Percentiles rank a stretch among this genome's conserved stretches.
Conservation (phyloP, 1,140 invertebrate species). For the Drosophila sproati region DNA sequence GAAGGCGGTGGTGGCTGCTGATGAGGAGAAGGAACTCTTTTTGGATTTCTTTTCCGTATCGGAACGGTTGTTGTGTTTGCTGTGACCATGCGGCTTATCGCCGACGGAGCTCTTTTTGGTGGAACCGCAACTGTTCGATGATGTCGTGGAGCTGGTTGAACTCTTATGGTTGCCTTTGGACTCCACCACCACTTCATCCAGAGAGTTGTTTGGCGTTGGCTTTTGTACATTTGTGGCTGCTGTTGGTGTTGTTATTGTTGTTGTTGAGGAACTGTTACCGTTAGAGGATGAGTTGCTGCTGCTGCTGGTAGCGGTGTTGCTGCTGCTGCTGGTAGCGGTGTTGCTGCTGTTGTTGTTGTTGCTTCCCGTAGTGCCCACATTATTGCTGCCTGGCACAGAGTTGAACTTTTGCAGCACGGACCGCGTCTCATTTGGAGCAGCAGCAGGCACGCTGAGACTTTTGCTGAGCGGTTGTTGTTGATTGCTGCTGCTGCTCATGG, state of each 20-base stretch:
- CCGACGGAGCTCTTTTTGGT: conserved; percentile 38
- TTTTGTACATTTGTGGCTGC: conserved; percentile 69
- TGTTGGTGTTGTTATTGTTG: conserved; percentile 54
- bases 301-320: conserved; percentile 14
- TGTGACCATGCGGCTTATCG: conserved; percentile 43
- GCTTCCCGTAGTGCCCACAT: conserved; percentile 71
- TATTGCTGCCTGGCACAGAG: conserved; percentile 85
- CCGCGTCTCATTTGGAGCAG: conserved; percentile 26
- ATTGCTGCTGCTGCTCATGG: conserved; percentile 8
- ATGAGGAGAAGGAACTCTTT: conserved; percentile 49
- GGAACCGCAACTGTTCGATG: conserved; percentile 5
- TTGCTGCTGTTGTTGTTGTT: background rate
- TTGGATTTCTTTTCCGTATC: conserved; percentile 68
- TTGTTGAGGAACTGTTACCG: conserved; percentile 81
- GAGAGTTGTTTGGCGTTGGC: conserved; percentile 50
- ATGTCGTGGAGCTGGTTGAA: background rate
- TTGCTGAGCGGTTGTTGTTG: conserved; percentile 57
- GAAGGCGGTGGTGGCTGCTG: background rate
- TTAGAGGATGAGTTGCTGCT: conserved; percentile 49
- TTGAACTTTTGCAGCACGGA: conserved; percentile 81
- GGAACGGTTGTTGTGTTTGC: conserved; percentile 76
- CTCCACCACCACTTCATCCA: conserved; percentile 55
- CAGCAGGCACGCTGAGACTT: conserved; percentile 72
- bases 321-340: conserved; percentile 9
- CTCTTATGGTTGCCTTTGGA: conserved; percentile 51